Base-by-base conservation (phyloP, 2,888 invertebrate species). In the Torymus texanus region DNA sequence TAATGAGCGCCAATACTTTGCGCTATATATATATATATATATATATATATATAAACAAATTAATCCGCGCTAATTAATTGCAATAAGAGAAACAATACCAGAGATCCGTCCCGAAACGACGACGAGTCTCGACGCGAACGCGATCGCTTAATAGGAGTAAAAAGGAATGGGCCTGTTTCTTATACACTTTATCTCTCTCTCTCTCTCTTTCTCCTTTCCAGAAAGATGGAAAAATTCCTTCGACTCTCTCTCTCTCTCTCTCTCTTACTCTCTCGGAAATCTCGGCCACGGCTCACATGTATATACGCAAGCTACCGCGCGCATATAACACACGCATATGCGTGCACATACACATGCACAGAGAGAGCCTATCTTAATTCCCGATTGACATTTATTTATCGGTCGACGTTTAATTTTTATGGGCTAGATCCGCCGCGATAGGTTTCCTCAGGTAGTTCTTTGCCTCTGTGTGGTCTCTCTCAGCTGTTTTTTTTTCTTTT, bases 391-490 rank as follows among this genome's bases (percentile, higher is more conserved):
- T 88, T 89, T 89, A 89, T 89, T 89, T 90, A 89, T 90, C 89
- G 88, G 87, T 85, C 87, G 88, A 86, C 87, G 87, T 88, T 89
- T 88, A 89, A 89, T 88, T 89, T 89, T 89, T 89, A 89, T 88
- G 88, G 87, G 85, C 87, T 85, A 88, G 89, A 89, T 89, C 85
- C 81, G 82, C 85, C 14, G 53, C 68, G 89, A 88, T 89, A 88
- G 88, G 84, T 62, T 63, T 58, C 56, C 68, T 72, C 86, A 89
- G 89, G 88, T 88, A 89, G 88, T 87, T 86, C 84, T 84, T 78
- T 85, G 14, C 51, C 75, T 72, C 86, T 88, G 88, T 89, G 89
- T 89, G 89, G 89, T 89, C 89, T 85, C 51, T 18, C 58, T 59
- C 59, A 3, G 21, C 18, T n/a, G n/a, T n/a, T n/a, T n/a, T n/a